Evolutionary conservation across 2,888 invertebrate species (phyloP).

Genomic region (Pemphredon lugubris): DNA sequence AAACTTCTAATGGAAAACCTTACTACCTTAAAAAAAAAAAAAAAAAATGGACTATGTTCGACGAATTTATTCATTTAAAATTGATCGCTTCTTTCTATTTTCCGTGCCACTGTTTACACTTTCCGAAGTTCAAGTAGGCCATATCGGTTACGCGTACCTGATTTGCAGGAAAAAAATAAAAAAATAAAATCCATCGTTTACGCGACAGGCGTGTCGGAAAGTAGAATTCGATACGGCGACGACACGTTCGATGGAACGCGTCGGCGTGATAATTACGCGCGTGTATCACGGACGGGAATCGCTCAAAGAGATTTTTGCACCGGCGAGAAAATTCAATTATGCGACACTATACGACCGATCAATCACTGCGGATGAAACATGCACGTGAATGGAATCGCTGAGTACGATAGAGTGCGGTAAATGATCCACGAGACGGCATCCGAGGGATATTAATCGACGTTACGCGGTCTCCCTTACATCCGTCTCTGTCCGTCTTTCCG

Average conservation of each 20-base stretch:
- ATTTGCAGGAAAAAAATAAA: too few species aligned
- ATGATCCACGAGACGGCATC: slow-evolving; percentile 34
- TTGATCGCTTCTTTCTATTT: too few species aligned
- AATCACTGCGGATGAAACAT: slow-evolving; percentile 30
- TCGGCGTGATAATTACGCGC: slow-evolving; percentile 3
- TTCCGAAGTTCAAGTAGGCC: too few species aligned
- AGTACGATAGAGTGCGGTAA: slow-evolving; percentile 23
- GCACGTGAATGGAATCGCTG: slow-evolving; percentile 35
- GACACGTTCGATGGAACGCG: neutral
- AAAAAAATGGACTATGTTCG: too few species aligned
- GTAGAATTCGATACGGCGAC: neutral
- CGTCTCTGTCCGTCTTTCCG: slow-evolving; percentile 47
- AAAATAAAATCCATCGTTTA: too few species aligned
- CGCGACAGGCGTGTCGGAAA: neutral
- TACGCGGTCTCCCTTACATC: slow-evolving; percentile 47
- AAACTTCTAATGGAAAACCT: too few species aligned
- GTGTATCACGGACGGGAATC: neutral
- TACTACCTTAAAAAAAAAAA: too few species aligned
- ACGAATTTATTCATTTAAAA: too few species aligned
- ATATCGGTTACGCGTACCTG: too few species aligned
- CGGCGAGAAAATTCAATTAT: slow-evolving; percentile 36
- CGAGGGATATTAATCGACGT: slow-evolving; percentile 50
- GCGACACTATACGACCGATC: slow-evolving; percentile 23
- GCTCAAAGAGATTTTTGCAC: slow-evolving; percentile 22
- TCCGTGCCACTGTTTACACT: too few species aligned